phyloP scores from a whole-genome alignment of 2,797 vertebrate genomes.

The Arctocebus calabarensis region DNA sequence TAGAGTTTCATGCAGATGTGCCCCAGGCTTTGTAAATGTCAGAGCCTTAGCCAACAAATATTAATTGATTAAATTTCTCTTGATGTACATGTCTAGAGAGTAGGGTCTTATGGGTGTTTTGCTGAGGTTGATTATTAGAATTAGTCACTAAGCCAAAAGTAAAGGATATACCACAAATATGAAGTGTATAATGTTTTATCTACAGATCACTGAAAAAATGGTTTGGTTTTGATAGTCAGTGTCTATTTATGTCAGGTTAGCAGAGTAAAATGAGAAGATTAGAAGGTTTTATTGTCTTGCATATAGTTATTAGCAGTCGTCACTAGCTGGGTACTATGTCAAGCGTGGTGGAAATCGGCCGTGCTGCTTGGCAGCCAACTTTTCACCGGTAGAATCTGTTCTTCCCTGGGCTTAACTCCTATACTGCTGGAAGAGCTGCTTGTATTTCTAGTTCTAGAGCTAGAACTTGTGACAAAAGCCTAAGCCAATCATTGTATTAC shows the following conservation, averaged over 20 bases:
- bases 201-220: neutral
- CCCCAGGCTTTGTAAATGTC: slow-evolving; percentile 68
- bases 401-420: neutral
- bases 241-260: slow-evolving; percentile 17
- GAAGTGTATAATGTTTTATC: slow-evolving; percentile 11
- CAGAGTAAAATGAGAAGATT: neutral
- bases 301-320: neutral
- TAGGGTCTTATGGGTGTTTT: slow-evolving; percentile 19
- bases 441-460: neutral
- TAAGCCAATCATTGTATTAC: neutral
- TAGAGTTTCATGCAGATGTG: slow-evolving; percentile 62
- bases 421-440: neutral
- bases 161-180: slow-evolving; percentile 28
- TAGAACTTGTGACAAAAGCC: neutral
- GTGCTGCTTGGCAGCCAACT: neutral
- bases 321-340: neutral
- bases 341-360: neutral
- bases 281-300: neutral
- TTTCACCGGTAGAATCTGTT: neutral
- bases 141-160: slow-evolving; percentile 30
- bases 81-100: slow-evolving; percentile 29
- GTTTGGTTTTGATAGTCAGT: slow-evolving; percentile 25
- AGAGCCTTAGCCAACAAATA: slow-evolving; percentile 69
- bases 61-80: slow-evolving; percentile 66
- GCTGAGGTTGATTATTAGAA: slow-evolving; percentile 18